Base-by-base conservation (phyloP, 2,888 invertebrate species). In the Diogma glabrata region DNA sequence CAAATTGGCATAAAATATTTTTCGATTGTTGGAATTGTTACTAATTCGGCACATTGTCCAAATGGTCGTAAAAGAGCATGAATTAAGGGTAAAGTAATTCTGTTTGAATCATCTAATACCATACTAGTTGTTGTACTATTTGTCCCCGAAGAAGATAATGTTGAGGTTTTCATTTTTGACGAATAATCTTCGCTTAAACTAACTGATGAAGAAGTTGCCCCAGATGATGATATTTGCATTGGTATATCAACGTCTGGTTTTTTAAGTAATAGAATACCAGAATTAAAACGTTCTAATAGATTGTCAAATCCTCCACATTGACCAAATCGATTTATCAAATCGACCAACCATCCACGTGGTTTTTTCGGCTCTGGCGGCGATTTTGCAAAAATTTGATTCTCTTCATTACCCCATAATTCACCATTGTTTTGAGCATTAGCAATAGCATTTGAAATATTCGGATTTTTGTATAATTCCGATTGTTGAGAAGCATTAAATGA, bases 271-370 rank as follows among this genome's bases (percentile, higher is more conserved):
- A 77, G 76, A 63, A 79, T 73, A 46, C 84, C 86, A 59, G 75
- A 75, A 69, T 88, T 84, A 72, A 93, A 92, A 59, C 91, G 76
- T 62, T 89, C 86, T 51, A 87, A 72, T 55, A 93, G 71, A 64
- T 85, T 84, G 61, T 89, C 81, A 71, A 96, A 96, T 52, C 96
- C 96, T 52, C 86, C 86, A 53, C 88, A 73, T 64, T 83, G 81
- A 12, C 95, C 96, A 72, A 95, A 96, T 63, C 85, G 78, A 76
- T 96, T 96, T 55, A 96, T 87, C 57, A 96, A 78, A 75, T 96
- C 94, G 54, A 95, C 93, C 57, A 96, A 81, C 95, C 95, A 96
- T 53, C 95, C 95, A 58, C 90, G 81, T 12, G 91, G 89, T 60
- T 82, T 84, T 63, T 94, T 80, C 51, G 84, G 80, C 71, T 95